phyloP scores from a whole-genome alignment of 2,113 vertebrate species.

The Oreochromis aureus region DNA sequence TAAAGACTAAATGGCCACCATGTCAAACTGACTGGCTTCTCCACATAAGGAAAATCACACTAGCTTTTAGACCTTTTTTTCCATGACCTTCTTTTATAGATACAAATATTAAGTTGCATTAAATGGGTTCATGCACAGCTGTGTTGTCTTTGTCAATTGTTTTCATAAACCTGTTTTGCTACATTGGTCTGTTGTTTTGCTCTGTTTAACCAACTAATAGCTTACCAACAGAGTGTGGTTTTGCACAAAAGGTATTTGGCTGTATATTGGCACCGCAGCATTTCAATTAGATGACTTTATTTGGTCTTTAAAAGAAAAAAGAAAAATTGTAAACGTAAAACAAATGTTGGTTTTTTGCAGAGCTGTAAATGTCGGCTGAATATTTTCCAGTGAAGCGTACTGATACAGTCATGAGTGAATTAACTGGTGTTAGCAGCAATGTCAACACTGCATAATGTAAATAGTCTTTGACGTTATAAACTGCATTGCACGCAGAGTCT shows the following conservation, averaged over 20 bases:
- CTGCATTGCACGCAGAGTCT: background rate
- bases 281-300: background rate
- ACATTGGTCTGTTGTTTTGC: background rate
- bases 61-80: rapidly evolving
- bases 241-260: background rate
- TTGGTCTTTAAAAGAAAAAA: background rate
- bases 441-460: background rate
- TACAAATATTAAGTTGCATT: background rate
- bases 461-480: background rate
- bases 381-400: background rate
- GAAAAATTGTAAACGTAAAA: background rate
- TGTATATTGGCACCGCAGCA: background rate
- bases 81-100: background rate
- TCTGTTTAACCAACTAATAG: background rate
- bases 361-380: background rate
- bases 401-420: background rate
- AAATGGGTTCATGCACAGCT: background rate
- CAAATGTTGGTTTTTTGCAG: background rate
- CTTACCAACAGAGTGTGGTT: background rate
- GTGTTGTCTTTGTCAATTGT: background rate
- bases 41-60: background rate
- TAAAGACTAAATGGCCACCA: background rate
- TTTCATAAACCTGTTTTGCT: background rate
- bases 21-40: background rate
- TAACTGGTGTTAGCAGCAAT: background rate